These are phyloP conservation scores for Bucorvus abyssinicus DNA, from an alignment of 2,797 vertebrate species.

Conservation along the genomic window DNA sequence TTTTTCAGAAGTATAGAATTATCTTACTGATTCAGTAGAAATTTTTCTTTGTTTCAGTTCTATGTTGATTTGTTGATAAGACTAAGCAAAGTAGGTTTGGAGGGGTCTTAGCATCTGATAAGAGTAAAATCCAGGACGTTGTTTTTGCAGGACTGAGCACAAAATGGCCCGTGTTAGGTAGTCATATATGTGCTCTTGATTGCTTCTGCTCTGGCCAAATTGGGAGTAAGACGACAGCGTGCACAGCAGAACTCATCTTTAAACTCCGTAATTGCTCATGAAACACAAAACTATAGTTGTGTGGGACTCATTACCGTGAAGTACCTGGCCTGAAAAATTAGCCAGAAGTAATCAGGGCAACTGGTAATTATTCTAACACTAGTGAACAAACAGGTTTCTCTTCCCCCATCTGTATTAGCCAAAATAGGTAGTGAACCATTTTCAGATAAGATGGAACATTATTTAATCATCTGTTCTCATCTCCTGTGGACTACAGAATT, in stretches of 20 bases:
- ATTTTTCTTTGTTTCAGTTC: neutral
- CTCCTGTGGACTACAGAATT: neutral
- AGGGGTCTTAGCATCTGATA: neutral
- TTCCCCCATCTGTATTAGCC: neutral
- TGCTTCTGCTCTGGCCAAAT: neutral
- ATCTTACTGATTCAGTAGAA: neutral
- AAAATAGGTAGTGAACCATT: neutral
- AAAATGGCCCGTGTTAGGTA: neutral
- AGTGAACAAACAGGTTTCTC: neutral
- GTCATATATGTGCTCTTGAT: neutral
- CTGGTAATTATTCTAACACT: neutral
- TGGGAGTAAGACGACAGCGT: neutral
- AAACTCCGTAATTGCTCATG: neutral
- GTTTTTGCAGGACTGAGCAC: neutral
- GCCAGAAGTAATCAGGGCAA: neutral
- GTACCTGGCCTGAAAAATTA: neutral
- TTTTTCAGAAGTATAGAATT: neutral
- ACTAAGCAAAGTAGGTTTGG: neutral
- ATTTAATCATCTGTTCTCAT: neutral
- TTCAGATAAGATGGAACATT: neutral
- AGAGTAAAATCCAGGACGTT: neutral
- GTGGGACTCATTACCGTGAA: neutral
- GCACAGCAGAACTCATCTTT: neutral
- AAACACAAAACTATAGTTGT: neutral
- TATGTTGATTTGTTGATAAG: neutral